Evolutionary conservation across 2,888 invertebrate species (phyloP).

Genomic region (Agrypnus murinus): DNA sequence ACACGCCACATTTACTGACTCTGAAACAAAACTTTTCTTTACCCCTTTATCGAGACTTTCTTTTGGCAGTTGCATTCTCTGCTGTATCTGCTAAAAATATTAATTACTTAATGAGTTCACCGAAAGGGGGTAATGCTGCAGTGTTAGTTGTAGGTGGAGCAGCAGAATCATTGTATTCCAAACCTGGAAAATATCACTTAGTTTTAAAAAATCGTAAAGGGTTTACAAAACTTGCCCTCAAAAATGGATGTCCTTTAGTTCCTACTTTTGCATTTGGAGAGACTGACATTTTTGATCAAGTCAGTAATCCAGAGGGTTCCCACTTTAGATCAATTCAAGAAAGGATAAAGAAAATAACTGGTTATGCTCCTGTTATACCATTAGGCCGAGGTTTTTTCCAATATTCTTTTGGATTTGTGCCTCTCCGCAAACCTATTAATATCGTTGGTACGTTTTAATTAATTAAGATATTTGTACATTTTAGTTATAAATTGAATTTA

Average conservation of each 20-base stretch:
- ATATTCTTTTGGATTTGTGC: constrained; percentile 90
- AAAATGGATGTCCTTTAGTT: constrained; percentile 83
- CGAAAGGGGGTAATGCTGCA: constrained; percentile 76
- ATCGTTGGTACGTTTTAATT: constrained; percentile 84
- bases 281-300: constrained; percentile 87
- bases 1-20: constrained; percentile 72
- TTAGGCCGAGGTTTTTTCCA: constrained; percentile 93
- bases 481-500: too few species aligned
- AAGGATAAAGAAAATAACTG: constrained; percentile 73
- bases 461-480: too few species aligned
- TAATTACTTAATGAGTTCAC: constrained; percentile 74
- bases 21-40: constrained; percentile 81
- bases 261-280: constrained; percentile 95
- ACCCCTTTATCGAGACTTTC: constrained; percentile 83
- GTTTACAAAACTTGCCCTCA: constrained; percentile 65
- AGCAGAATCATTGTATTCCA: constrained; percentile 88
- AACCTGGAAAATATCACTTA: constrained; percentile 83
- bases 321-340: constrained; percentile 80
- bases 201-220: constrained; percentile 84
- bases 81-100: constrained; percentile 81
- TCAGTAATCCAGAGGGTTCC: constrained; percentile 83
- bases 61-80: constrained; percentile 73
- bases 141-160: constrained; percentile 92
- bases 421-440: constrained; percentile 84
- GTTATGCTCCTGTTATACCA: constrained; percentile 84